Percentiles rank a stretch among this genome's conserved stretches.
Evolutionary conservation across 2,888 invertebrate species (phyloP).

Genomic region (Galeopsomyia nigrocyanea): DNA sequence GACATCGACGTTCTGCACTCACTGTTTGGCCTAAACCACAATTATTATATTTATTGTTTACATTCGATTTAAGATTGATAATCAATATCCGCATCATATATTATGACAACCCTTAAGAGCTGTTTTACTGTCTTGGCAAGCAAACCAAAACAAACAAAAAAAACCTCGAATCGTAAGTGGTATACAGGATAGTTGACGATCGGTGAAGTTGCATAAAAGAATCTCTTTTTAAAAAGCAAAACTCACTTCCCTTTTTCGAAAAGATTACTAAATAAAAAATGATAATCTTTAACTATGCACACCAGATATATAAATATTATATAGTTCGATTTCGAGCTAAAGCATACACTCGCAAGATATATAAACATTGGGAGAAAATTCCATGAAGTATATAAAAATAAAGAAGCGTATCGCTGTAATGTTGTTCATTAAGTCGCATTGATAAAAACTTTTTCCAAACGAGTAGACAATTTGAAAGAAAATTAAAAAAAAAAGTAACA

Average conservation of each 20-base stretch:
- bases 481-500: background rate
- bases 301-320: background rate
- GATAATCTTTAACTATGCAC: background rate
- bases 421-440: conserved; percentile 27
- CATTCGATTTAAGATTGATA: conserved; percentile 40
- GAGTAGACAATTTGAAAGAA: too few relatives aligned
- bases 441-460: too few relatives aligned
- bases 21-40: conserved; percentile 51
- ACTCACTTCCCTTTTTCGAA: too few relatives aligned
- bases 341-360: background rate
- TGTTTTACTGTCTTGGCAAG: conserved; percentile 25
- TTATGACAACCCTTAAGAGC: conserved; percentile 39
- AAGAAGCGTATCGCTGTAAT: conserved; percentile 36
- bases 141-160: background rate
- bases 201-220: too few relatives aligned
- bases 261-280: too few relatives aligned
- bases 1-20: conserved; percentile 44
- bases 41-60: conserved; percentile 48
- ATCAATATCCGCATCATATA: conserved; percentile 46
- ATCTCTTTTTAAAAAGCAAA: too few relatives aligned
- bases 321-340: conserved; percentile 15
- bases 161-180: background rate
- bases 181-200: too few relatives aligned
- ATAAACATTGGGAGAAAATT: conserved; percentile 34
- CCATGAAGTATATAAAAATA: conserved; percentile 41